Evolutionary conservation across 2,888 invertebrate genomes (phyloP).

Genomic region (Cylindroiulus punctatus): DNA sequence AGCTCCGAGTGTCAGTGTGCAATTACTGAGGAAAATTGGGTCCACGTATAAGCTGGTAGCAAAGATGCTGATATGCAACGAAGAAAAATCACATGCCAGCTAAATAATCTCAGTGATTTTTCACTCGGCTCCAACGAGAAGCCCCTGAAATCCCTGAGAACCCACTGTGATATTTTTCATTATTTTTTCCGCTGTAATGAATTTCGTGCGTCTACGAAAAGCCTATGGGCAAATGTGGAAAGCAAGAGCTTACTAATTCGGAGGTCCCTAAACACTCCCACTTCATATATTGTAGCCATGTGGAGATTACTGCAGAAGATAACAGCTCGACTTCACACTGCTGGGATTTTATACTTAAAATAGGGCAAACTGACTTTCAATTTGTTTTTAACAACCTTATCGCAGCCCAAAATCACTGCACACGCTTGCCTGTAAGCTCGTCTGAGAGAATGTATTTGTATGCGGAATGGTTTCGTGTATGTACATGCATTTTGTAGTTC

Average conservation of each 20-base stretch:
- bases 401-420: background rate
- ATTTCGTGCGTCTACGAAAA: conserved; percentile 15
- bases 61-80: conserved; percentile 43
- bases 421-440: background rate
- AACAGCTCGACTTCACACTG: conserved; percentile 27
- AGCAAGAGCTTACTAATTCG: conserved; percentile 26
- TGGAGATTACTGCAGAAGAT: background rate
- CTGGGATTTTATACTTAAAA: background rate
- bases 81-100: conserved; percentile 46
- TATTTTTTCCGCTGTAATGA: conserved; percentile 46
- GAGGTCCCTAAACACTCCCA: conserved; percentile 12
- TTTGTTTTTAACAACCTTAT: conserved; percentile 20
- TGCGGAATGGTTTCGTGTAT: background rate
- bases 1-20: background rate
- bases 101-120: conserved; percentile 52
- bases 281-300: background rate
- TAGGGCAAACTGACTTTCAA: conserved; percentile 13
- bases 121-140: conserved; percentile 22
- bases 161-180: conserved; percentile 52
- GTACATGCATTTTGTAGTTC: background rate
- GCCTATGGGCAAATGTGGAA: conserved; percentile 3
- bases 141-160: conserved; percentile 44
- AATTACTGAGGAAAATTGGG: conserved; percentile 42
- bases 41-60: background rate
- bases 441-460: background rate